Evolutionary conservation across 1,140 invertebrate species (phyloP).

Genomic region (Calephelis nemesis): DNA sequence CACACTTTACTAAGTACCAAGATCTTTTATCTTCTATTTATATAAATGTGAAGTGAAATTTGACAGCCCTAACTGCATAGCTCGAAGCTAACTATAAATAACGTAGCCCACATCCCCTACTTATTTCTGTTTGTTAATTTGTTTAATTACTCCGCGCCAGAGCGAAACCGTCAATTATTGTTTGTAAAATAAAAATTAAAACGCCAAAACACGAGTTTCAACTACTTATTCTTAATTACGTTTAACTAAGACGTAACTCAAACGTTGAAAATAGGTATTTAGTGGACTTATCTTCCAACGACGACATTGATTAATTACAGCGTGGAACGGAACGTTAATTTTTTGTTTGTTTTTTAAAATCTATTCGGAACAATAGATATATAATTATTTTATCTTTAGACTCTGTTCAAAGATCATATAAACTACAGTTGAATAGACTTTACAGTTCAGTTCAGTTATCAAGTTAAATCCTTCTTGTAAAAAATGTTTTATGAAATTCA

Average conservation of each 20-base stretch:
- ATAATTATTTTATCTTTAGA: not conserved
- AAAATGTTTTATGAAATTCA: no score
- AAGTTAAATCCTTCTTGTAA: no score
- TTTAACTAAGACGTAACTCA: constrained; percentile 69
- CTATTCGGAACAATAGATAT: not conserved
- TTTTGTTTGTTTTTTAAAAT: constrained; percentile 45
- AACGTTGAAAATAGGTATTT: constrained; percentile 64
- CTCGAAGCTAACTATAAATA: constrained; percentile 48
- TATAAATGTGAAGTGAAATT: no score
- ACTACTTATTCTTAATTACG: constrained; percentile 73
- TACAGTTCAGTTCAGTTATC: no score
- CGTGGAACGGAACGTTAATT: constrained; percentile 35
- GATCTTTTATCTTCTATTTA: no score
- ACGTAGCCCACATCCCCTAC: constrained; percentile 39
- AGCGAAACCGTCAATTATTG: constrained; percentile 64
- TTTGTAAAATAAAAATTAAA: constrained; percentile 29
- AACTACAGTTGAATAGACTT: no score
- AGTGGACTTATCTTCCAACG: constrained; percentile 54
- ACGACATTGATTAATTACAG: constrained; percentile 61
- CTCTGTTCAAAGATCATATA: not conserved
- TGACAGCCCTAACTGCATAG: constrained; percentile 25
- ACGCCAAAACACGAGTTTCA: constrained; percentile 43
- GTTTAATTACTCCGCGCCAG: constrained; percentile 57
- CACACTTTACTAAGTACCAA: no score
- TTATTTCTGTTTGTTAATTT: constrained; percentile 60